A percentile compares a stretch with the other conserved stretches of the same genome.
These are phyloP conservation scores for Lysandra bellargus DNA, from an alignment of 2,888 invertebrate species.

Conservation along the genomic window DNA sequence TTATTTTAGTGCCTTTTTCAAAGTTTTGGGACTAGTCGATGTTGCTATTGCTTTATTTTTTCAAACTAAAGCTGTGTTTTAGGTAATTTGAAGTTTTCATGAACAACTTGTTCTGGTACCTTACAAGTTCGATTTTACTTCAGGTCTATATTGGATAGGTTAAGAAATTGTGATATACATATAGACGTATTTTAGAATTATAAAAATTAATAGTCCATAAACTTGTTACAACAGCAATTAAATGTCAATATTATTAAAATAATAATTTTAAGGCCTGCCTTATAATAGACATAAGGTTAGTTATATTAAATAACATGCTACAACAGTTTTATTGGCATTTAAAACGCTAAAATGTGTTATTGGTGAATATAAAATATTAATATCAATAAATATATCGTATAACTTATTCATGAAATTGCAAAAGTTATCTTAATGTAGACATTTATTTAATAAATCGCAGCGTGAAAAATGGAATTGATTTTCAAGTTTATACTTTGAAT, in stretches of 20 bases:
- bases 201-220: neutral
- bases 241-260: neutral
- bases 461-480: conserved; percentile 5
- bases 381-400: conserved; percentile 11
- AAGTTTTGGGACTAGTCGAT: too few species aligned
- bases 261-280: neutral
- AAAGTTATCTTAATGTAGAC: conserved; percentile 23
- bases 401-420: conserved; percentile 22
- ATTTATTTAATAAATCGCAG: conserved; percentile 4
- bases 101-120: too few species aligned
- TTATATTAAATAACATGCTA: conserved; percentile 2
- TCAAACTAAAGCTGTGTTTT: too few species aligned
- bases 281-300: neutral
- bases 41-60: too few species aligned
- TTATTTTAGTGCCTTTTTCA: too few species aligned
- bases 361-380: conserved; percentile 3
- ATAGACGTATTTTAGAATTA: neutral
- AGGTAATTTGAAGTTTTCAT: too few species aligned
- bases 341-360: conserved; percentile 12
- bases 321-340: conserved; percentile 11
- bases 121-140: too few species aligned
- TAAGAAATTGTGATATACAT: too few species aligned
- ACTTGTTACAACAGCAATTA: neutral
- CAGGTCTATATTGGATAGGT: too few species aligned
- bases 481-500: neutral